Base-by-base conservation (phyloP, 2,797 vertebrate species). In the Phrynocephalus forsythii region DNA sequence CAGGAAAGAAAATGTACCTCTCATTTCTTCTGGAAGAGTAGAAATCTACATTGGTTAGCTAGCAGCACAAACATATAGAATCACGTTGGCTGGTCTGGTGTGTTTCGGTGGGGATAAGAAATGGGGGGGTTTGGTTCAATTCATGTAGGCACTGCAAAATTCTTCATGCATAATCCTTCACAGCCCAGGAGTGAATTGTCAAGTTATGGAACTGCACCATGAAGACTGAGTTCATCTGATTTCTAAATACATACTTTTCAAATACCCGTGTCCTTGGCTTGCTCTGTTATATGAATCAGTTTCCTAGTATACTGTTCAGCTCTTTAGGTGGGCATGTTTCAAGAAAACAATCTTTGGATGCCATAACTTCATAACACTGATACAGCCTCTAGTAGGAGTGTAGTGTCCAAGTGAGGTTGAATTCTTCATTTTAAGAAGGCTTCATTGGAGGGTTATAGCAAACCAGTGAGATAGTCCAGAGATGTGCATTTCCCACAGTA, bases 41-140 rank as follows among this genome's bases (percentile, higher is more conserved):
- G 44, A 84, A 80, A 84, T 72, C 68, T 66, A 63, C 84, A 67
- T 33, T 71, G 52, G 48, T 79, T 44, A n/a, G 44, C 15, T 28
- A 30, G 28, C 26, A 50, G 24, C n/a, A 5, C 60, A n/a, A 44
- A 50, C 28, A 24, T 18, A 24, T 68, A 69, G 11, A 67, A 30
- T 44, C 63, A 68, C 24, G 33, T 67, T 63, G 22, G 68, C 20
- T 72, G 20, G 3, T 66, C 22, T 33, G 28, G 6, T 71, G n/a
- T 20, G 20, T 28, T 72, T 60, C 28, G 38, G 38, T 82, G 15
- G 16, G 33, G 7, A 3, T 73, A 15, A 38, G 72, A 44, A 30
- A 66, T 71, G 1, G 20, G 1, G 84, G 82, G 30, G 7, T 72
- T 30, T 26, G 11, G 6, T 33, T 88, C 33, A 26, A 7, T 79